Evolutionary conservation across 2,888 invertebrate genomes (phyloP).

Genomic region (Orchesella flavescens): DNA sequence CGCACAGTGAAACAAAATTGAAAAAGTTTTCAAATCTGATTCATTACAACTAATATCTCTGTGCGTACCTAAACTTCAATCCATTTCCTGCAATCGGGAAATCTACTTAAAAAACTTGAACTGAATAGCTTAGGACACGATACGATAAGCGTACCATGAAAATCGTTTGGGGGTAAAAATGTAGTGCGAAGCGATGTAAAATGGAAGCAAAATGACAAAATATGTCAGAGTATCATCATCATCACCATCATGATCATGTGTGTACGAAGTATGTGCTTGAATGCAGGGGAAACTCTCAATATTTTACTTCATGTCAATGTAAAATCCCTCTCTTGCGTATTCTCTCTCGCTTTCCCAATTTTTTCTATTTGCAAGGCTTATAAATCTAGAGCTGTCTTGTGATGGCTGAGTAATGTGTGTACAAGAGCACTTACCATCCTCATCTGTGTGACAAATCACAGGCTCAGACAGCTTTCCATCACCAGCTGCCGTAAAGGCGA

Average conservation of each 20-base stretch:
- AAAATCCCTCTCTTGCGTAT: background rate
- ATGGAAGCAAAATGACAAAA: background rate
- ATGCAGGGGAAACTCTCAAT: background rate
- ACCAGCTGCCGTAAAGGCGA: conserved; percentile 90
- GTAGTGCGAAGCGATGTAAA: too few species aligned
- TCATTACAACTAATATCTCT: background rate
- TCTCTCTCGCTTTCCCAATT: background rate
- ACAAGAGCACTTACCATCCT: conserved; percentile 79
- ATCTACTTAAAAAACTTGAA: conserved; percentile 30
- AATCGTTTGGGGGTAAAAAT: too few species aligned
- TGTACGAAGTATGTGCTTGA: background rate
- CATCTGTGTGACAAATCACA: conserved; percentile 81
- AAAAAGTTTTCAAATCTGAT: too few species aligned
- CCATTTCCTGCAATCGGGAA: conserved; percentile 13
- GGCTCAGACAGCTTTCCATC: conserved; percentile 80
- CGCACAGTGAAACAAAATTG: too few species aligned
- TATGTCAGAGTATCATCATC: too few species aligned
- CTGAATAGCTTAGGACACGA: background rate
- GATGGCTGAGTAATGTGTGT: background rate
- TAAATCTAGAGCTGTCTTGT: background rate
- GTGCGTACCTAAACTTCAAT: conserved; percentile 13
- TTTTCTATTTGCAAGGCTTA: background rate
- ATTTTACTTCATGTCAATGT: background rate
- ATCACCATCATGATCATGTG: background rate
- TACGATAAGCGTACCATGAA: too few species aligned